Evolutionary conservation across 2,113 vertebrate genomes (phyloP).

Genomic region (Tenebrosternarchus preto): DNA sequence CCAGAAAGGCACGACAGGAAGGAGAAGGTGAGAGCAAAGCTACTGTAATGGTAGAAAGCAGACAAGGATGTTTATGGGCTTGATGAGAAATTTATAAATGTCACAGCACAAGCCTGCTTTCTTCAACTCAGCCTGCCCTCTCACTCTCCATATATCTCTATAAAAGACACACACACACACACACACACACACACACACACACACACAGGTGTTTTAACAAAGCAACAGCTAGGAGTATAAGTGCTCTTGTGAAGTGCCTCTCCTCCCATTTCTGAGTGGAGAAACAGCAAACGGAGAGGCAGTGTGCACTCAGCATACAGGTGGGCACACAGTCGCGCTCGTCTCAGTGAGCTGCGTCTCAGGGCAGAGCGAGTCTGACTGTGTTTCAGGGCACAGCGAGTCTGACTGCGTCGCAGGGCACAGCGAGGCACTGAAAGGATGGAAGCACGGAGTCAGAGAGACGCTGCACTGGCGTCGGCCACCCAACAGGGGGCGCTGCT

Average conservation of each 20-base stretch:
- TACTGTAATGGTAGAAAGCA: constrained; percentile 15
- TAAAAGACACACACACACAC: constrained; percentile 19
- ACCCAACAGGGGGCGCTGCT: background rate
- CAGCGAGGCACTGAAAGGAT: background rate
- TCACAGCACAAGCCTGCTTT: constrained; percentile 27
- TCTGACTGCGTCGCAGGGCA: background rate
- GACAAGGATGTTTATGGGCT: constrained; percentile 20
- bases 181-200: constrained; percentile 13
- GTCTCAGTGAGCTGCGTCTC: background rate
- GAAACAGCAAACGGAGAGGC: background rate
- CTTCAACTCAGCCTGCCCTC: constrained; percentile 19
- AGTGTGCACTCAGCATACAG: no score
- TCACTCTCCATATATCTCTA: constrained; percentile 1
- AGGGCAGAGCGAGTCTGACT: background rate
- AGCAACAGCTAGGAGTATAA: constrained; percentile 3
- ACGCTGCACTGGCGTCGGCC: background rate
- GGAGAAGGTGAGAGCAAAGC: background rate
- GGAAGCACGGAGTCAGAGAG: background rate
- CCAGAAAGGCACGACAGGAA: background rate
- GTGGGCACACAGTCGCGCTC: background rate
- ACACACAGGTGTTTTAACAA: constrained; percentile 34
- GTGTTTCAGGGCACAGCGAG: background rate
- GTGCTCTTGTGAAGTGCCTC: background rate
- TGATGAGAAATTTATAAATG: constrained; percentile 32
- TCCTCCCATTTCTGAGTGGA: background rate